These are phyloP conservation scores for Cecidostiba fungosa DNA, from an alignment of 2,888 invertebrate genomes.

Conservation along the genomic window DNA sequence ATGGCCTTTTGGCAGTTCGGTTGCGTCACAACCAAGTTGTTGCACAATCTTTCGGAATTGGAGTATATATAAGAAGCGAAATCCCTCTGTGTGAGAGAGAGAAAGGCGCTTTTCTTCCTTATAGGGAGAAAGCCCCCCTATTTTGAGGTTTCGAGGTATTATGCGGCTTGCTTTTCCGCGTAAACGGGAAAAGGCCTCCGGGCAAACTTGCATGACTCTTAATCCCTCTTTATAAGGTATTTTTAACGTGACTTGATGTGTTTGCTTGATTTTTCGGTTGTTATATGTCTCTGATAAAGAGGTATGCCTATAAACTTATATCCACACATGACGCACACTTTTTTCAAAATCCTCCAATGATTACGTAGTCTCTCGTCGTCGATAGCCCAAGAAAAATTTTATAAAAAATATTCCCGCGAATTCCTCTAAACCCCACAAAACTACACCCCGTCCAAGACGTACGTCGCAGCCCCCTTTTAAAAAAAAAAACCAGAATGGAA, in stretches of 20 bases:
- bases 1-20: constrained; percentile 25
- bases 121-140: neutral
- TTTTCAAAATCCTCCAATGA: too few relatives aligned
- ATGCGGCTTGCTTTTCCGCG: neutral
- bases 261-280: too few relatives aligned
- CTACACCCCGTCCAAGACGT: too few relatives aligned
- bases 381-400: too few relatives aligned
- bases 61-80: neutral
- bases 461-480: neutral
- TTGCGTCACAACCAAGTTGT: neutral
- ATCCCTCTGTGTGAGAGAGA: neutral
- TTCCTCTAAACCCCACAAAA: too few relatives aligned
- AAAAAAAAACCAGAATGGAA: neutral
- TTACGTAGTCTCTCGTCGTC: too few relatives aligned
- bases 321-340: too few relatives aligned
- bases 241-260: too few relatives aligned
- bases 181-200: neutral
- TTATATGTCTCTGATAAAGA: too few relatives aligned
- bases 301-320: too few relatives aligned
- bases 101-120: constrained; percentile 41
- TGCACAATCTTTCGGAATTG: constrained; percentile 6
- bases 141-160: constrained; percentile 25
- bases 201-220: neutral
- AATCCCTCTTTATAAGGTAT: neutral
- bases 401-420: too few relatives aligned